Conservation (phyloP, 1,140 invertebrate species). For the Drosophila prosaltans region DNA sequence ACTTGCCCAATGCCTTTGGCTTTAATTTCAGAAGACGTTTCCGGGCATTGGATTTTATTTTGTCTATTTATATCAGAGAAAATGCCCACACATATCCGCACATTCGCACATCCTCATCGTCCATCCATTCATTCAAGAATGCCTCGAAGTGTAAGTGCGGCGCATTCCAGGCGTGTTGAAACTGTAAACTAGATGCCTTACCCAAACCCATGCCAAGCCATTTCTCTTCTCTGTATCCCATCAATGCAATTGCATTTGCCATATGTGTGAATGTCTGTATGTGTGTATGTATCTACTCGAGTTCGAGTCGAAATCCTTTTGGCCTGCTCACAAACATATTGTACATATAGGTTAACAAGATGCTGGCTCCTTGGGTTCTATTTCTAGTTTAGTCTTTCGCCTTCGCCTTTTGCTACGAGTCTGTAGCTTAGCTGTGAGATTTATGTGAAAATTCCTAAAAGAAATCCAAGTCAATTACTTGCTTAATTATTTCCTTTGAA, state of each 20-base stretch:
- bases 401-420: constrained; percentile 29
- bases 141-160: constrained; percentile 74
- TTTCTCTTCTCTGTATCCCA: constrained; percentile 22
- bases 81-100: constrained; percentile 9
- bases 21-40: constrained; percentile 74
- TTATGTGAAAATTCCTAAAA: constrained; percentile 82
- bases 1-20: constrained; percentile 73
- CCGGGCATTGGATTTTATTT: constrained; percentile 57
- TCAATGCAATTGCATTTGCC: constrained; percentile 48
- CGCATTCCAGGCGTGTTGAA: constrained; percentile 76
- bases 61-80: constrained; percentile 67
- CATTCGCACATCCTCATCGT: constrained; percentile 32
- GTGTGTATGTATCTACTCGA: constrained; percentile 16
- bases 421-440: constrained; percentile 71
- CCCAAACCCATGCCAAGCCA: not conserved
- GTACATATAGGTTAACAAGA: constrained; percentile 46
- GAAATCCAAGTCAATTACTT: constrained; percentile 82
- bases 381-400: constrained; percentile 31
- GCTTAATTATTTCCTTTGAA: constrained; percentile 82
- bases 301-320: constrained; percentile 46
- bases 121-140: constrained; percentile 33
- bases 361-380: constrained; percentile 21
- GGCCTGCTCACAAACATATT: constrained; percentile 42
- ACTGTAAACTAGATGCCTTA: constrained; percentile 69
- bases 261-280: constrained; percentile 19